Evolutionary conservation across 2,797 vertebrate genomes (phyloP).

Genomic region (Enteromius treurensis): DNA sequence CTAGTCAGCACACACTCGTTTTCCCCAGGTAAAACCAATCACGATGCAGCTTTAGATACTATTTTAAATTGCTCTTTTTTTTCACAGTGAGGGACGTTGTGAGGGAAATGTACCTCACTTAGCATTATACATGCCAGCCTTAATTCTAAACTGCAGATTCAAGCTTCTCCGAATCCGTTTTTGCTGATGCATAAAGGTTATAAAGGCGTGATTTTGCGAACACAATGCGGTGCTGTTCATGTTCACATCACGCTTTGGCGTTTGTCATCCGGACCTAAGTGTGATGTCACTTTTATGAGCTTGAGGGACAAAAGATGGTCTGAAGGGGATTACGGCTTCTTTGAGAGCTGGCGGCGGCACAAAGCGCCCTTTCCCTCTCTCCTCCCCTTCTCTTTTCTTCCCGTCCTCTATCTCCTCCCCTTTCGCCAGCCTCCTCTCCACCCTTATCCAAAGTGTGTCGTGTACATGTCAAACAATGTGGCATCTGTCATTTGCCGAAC

Average conservation of each 20-base stretch:
- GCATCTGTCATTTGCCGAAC: constrained; percentile 52
- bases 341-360: constrained; percentile 18
- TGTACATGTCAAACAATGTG: constrained; percentile 54
- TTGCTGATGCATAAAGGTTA: background rate
- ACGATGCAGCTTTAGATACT: background rate
- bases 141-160: background rate
- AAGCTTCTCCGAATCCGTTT: background rate
- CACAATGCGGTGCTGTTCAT: background rate
- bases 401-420: constrained; percentile 18
- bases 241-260: background rate
- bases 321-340: constrained; percentile 46
- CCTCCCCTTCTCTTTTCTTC: constrained; percentile 24
- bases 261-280: constrained; percentile 37
- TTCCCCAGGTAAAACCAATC: background rate
- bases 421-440: constrained; percentile 28
- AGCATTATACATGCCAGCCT: background rate
- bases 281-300: constrained; percentile 51
- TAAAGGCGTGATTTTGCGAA: background rate
- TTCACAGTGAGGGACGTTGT: background rate
- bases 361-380: constrained; percentile 35
- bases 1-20: background rate
- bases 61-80: background rate
- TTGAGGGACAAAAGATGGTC: constrained; percentile 29
- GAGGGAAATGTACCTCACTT: background rate
- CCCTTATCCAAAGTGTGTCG: constrained; percentile 44